These are phyloP conservation scores for Petromus typicus DNA, from an alignment of 2,113 vertebrate genomes.

Conservation along the genomic window DNA sequence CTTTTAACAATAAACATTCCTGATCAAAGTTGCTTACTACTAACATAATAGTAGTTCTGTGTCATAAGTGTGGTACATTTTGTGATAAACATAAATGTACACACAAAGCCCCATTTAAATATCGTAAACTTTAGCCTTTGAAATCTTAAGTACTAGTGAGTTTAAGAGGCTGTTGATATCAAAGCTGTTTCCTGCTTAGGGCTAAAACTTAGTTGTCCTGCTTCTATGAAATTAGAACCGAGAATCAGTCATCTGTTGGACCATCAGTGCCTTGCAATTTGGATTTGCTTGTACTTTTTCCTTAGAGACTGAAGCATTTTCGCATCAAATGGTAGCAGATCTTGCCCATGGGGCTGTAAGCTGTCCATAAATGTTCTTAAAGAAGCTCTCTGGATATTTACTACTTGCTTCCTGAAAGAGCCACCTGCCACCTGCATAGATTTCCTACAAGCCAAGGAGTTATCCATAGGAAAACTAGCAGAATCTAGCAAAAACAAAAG, in stretches of 20 bases:
- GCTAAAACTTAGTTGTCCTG: slow-evolving; percentile 30
- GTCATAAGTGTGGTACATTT: slow-evolving; percentile 8
- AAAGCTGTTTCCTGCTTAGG: slow-evolving; percentile 27
- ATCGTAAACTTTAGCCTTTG: background rate
- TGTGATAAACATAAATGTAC: background rate
- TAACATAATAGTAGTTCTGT: slow-evolving; percentile 17
- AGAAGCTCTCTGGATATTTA: background rate
- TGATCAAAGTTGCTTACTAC: background rate
- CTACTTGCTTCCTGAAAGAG: background rate
- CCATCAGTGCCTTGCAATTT: slow-evolving; percentile 44
- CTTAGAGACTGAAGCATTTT: background rate
- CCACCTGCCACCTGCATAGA: background rate
- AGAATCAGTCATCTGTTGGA: background rate
- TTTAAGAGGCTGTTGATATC: slow-evolving; percentile 29
- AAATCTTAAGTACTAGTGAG: slow-evolving; percentile 20
- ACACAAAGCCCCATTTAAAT: background rate
- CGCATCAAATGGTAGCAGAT: background rate
- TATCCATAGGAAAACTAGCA: background rate
- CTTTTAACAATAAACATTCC: slow-evolving; percentile 33
- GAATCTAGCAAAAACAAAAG: slow-evolving; percentile 23
- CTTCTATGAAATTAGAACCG: slow-evolving; percentile 46
- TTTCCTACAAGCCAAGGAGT: slow-evolving; percentile 16
- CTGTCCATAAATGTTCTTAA: background rate
- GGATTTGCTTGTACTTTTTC: slow-evolving; percentile 8
- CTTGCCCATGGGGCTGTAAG: background rate